phyloP scores from a whole-genome alignment of 2,797 vertebrate species.

The Alectoris magna region DNA sequence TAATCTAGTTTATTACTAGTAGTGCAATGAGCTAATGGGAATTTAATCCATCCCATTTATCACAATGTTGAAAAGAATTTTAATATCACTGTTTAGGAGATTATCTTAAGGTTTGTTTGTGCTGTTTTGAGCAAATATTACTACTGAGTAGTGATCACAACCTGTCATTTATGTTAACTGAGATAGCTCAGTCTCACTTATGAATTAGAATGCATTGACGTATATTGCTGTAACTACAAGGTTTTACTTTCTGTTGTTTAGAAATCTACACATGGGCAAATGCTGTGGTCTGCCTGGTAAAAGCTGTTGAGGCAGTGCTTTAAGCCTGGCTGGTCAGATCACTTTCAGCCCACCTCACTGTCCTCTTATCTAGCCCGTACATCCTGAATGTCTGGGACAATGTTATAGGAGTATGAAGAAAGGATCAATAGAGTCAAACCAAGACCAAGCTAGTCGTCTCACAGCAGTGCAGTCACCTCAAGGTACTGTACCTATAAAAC shows the following conservation, averaged over 20 bases:
- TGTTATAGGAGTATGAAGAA: not conserved
- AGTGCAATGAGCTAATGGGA: not conserved
- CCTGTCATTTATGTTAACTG: not conserved
- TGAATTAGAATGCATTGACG: not conserved
- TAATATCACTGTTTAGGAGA: not conserved
- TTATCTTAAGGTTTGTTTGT: not conserved
- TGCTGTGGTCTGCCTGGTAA: not conserved
- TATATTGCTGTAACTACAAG: not conserved
- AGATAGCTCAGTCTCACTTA: not conserved
- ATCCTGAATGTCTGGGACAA: not conserved
- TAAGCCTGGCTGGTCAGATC: not conserved
- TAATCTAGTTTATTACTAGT: not conserved
- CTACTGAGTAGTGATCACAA: not conserved
- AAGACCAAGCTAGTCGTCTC: not conserved
- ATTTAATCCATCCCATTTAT: not conserved
- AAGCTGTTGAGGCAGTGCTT: not conserved
- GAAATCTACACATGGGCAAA: not conserved
- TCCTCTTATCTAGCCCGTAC: not conserved
- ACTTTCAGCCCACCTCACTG: not conserved
- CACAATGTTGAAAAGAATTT: not conserved
- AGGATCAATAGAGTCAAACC: not conserved
- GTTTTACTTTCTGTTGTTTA: not conserved
- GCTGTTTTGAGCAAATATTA: not conserved
- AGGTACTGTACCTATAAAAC: not conserved
- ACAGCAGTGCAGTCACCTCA: not conserved